Evolutionary conservation across 2,888 invertebrate species (phyloP).

Genomic region (Pherbina coryleti): DNA sequence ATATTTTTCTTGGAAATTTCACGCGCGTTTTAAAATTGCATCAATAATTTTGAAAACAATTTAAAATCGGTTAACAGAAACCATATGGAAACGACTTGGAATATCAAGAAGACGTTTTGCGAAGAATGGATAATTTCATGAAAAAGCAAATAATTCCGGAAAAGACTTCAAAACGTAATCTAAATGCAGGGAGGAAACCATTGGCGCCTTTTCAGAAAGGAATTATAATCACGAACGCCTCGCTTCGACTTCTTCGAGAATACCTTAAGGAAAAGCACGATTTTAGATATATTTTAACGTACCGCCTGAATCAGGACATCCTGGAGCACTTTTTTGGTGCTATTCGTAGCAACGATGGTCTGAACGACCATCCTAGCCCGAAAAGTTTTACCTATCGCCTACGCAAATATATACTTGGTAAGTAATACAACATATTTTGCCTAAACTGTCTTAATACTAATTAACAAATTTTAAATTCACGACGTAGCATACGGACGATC

Average conservation of each 20-base stretch:
- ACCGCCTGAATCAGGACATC: neutral
- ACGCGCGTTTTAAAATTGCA: too few species aligned
- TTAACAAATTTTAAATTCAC: too few species aligned
- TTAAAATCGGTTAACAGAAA: too few species aligned
- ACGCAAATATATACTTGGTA: neutral
- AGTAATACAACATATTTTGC: neutral
- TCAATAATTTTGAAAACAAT: too few species aligned
- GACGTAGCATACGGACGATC: too few species aligned
- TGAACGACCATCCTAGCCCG: neutral
- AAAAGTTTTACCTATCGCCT: too few species aligned
- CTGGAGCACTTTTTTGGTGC: neutral
- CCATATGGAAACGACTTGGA: neutral
- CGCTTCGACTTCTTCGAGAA: neutral
- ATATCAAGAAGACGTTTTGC: neutral
- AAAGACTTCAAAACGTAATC: neutral
- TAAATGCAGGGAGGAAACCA: too few species aligned
- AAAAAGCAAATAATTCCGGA: neutral
- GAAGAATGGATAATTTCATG: neutral
- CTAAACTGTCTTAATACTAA: too few species aligned
- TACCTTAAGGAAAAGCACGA: neutral
- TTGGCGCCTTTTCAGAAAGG: constrained; percentile 1
- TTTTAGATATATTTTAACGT: neutral
- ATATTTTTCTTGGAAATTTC: too few species aligned
- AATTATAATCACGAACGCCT: neutral
- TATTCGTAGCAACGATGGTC: neutral